Evolutionary conservation across 2,113 vertebrate species (phyloP).

Genomic region (Dromiciops gliroides): DNA sequence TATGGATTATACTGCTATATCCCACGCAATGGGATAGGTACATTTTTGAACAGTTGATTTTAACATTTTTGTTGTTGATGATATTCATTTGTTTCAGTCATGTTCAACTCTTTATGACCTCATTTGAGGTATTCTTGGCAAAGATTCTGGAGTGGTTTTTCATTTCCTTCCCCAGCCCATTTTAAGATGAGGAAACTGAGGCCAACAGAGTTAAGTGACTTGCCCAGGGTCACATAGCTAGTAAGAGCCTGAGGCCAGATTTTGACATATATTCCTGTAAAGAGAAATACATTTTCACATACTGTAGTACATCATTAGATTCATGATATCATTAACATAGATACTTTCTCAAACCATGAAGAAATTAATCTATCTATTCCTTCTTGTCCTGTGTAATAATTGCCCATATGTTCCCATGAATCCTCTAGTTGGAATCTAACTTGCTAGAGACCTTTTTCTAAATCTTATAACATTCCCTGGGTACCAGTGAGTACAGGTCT

Average conservation of each 20-base stretch:
- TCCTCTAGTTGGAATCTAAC: background rate
- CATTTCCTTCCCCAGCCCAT: background rate
- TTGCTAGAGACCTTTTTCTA: background rate
- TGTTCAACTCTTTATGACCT: background rate
- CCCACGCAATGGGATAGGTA: background rate
- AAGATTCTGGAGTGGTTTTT: background rate
- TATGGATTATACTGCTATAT: background rate
- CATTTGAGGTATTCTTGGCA: background rate
- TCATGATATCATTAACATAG: background rate
- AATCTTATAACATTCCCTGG: background rate
- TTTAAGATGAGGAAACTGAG: background rate
- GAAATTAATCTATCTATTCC: background rate
- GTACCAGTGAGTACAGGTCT: background rate
- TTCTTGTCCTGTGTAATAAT: background rate
- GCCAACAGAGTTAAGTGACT: background rate
- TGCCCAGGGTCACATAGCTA: background rate
- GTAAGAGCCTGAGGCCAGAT: background rate
- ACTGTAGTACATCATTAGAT: background rate
- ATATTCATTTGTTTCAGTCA: background rate
- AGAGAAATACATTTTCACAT: background rate
- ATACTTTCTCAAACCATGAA: background rate
- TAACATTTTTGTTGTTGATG: background rate
- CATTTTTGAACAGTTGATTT: background rate
- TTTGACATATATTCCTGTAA: background rate
- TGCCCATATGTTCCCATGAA: background rate